A percentile compares a stretch with the other conserved stretches of the same genome.
phyloP scores from a whole-genome alignment of 1,140 invertebrate genomes.

The Trichonephila clavata region DNA sequence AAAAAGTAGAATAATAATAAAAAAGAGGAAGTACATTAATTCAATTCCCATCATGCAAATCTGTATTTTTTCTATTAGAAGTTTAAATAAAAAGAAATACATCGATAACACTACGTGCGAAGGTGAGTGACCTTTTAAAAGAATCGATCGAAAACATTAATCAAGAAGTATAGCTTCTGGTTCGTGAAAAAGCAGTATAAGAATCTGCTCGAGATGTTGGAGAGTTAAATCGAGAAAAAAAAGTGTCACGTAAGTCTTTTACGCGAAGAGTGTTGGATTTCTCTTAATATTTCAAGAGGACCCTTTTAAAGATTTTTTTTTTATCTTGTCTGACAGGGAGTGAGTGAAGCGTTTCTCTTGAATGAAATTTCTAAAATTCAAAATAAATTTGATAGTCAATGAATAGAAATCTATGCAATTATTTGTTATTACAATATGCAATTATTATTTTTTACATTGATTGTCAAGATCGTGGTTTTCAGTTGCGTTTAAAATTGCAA shows the following conservation, averaged over 20 bases:
- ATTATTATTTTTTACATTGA: no score
- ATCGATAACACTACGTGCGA: background rate
- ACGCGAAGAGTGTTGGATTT: background rate
- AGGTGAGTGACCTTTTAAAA: slow-evolving; percentile 38
- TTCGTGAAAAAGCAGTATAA: background rate
- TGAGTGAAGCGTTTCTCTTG: background rate
- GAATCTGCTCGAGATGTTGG: background rate
- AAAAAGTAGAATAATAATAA: no score
- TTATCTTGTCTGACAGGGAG: background rate
- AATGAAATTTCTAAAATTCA: background rate
- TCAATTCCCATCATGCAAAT: no score
- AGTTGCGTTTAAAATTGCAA: no score
- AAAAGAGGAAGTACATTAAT: no score
- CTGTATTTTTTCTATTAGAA: background rate
- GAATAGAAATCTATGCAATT: background rate
- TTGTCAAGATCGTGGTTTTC: no score
- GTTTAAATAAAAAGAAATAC: background rate
- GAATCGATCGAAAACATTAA: slow-evolving; percentile 35
- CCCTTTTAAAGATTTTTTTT: background rate
- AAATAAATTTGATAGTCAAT: background rate
- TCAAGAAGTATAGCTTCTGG: slow-evolving; percentile 22
- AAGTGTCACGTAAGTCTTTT: slow-evolving; percentile 15
- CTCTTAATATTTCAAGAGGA: background rate
- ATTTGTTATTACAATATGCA: background rate
- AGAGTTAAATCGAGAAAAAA: background rate